Evolutionary conservation across 2,113 vertebrate genomes (phyloP), one percentile per base, ranked within the genome.

Genomic region (Hippocampus abdominalis): DNA sequence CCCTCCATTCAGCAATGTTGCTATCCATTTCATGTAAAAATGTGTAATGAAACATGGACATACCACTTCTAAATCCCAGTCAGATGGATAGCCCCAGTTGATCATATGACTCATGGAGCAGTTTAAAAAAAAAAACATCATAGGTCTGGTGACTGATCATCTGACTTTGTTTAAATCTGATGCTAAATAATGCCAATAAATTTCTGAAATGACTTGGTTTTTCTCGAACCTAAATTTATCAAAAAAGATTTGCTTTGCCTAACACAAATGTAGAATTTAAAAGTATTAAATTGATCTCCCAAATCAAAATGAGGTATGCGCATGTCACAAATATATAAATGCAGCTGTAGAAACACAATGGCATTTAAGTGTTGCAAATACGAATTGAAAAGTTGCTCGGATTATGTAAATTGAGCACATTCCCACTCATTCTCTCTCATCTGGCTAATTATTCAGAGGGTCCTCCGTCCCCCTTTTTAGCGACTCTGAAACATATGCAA

Each of bases 401-500:
- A 36, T 36, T 4, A 36, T 36, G 16, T 53, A 53, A 20, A 20
- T 21, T 21, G 9, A n/a, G 8, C 8, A n/a, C 62, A 65, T 21
- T 39, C 73, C 68, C 75, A 10, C 69, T 72, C 74, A 54, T 76
- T 71, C 75, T 72, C 69, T 76, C 68, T 72, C 65, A 64, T 74
- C 63, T 23, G 72, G 73, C 74, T 68, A 76, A 78, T 81, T 78
- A 71, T 78, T 80, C 77, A 81, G 79, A 76, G 73, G 80, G 84
- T 86, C 78, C 70, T 88, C 77, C 82, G 83, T 82, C 81, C 86
- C 81, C 77, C 57, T 64, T 80, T 81, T 82, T 70, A 76, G 79
- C 81, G 84, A 87, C 80, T 84, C 78, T 78, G 68, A 73, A 84
- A 84, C 85, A 88, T 87, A 80, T 85, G 85, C 74, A 69, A 72